Evolutionary conservation across 2,888 invertebrate genomes (phyloP).

Genomic region (Petrolisthes manimaculis): DNA sequence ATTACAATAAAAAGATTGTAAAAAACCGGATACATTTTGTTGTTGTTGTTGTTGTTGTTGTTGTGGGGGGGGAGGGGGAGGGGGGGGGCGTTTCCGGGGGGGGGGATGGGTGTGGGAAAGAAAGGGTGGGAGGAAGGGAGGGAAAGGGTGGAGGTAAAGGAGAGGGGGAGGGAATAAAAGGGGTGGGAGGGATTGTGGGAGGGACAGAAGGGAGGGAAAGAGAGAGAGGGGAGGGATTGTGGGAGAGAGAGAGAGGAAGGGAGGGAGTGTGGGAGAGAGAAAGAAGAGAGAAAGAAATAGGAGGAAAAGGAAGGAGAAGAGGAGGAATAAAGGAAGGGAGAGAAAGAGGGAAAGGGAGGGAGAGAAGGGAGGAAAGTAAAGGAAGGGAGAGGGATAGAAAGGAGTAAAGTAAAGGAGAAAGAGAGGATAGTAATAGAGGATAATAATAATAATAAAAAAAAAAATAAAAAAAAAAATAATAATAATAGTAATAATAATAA

Average conservation of each 20-base stretch:
- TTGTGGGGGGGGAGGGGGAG: background rate
- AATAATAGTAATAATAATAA: background rate
- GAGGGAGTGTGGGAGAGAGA: background rate
- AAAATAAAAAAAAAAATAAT: background rate
- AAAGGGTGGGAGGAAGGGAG: background rate
- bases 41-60: background rate
- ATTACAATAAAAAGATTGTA: background rate
- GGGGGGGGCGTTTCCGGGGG: background rate
- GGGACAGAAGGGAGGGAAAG: background rate
- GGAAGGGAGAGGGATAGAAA: background rate
- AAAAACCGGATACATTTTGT: background rate
- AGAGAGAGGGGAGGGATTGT: background rate
- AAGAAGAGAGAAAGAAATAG: background rate
- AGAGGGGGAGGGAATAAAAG: background rate
- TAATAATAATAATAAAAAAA: background rate
- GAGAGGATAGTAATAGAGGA: background rate
- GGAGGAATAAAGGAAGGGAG: background rate
- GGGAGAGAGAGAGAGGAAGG: background rate
- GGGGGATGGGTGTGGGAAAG: background rate
- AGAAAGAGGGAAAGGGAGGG: conserved; percentile 1
- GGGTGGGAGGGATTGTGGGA: background rate
- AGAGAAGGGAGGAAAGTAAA: conserved; percentile 12
- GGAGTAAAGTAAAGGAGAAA: background rate
- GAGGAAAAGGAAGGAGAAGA: background rate
- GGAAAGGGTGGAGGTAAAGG: background rate